These are phyloP conservation scores for Steatornis caripensis DNA, from an alignment of 2,113 vertebrate genomes.

Conservation along the genomic window DNA sequence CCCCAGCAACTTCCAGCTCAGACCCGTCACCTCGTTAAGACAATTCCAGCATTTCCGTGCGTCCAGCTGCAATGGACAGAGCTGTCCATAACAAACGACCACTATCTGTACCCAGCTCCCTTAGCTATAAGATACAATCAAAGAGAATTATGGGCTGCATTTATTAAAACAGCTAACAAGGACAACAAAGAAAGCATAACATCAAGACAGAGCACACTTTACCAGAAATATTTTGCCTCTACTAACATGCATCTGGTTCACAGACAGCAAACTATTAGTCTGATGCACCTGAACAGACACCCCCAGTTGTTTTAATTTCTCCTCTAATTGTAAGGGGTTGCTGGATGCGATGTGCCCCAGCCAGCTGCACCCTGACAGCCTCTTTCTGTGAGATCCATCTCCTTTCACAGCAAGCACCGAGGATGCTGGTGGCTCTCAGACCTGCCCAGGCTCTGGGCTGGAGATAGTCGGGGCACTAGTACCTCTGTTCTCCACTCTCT, in stretches of 20 bases:
- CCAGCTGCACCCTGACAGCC: background rate
- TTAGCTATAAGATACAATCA: background rate
- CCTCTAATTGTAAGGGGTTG: background rate
- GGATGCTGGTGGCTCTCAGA: background rate
- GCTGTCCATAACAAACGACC: background rate
- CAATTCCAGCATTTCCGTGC: background rate
- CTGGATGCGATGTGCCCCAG: background rate
- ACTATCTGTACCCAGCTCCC: background rate
- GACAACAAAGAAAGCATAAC: background rate
- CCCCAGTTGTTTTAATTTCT: background rate
- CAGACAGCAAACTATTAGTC: background rate
- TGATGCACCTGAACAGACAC: background rate
- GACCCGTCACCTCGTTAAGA: background rate
- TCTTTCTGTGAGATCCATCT: background rate
- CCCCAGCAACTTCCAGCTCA: background rate
- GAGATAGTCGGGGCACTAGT: fast-evolving
- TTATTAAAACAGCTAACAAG: slow-evolving; percentile 13
- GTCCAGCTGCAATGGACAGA: background rate
- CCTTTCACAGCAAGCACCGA: background rate
- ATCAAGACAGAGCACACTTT: background rate
- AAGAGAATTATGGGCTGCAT: background rate
- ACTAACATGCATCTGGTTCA: background rate
- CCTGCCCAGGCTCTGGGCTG: background rate
- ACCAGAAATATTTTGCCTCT: background rate
- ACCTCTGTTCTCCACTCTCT: background rate